Evolutionary conservation across 2,888 invertebrate genomes (phyloP), one percentile per base, ranked within the genome.

Genomic region (Oegoconia quadripuncta): DNA sequence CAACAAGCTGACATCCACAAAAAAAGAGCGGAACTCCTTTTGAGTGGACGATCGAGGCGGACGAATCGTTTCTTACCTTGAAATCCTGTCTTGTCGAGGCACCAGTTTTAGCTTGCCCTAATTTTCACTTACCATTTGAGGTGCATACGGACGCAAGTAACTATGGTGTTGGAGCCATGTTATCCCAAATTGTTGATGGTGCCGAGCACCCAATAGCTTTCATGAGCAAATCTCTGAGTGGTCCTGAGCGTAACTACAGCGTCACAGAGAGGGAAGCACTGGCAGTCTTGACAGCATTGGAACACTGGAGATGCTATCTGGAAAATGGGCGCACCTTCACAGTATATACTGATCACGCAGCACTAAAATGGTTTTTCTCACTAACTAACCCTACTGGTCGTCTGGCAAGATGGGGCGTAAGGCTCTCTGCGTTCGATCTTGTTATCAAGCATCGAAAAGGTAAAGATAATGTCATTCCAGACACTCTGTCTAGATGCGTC

Each of bases 231-330:
- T 38, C 40, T 3, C 14, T 44, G 1, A 12, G 35, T 7, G 16
- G 2, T 1, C 2, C 30, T 1, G 55, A 61, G 28, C 14, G 20
- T 3, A 59, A 58, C n/a, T 62, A 58, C 16, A 51, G 53, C 13
- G 33, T 42, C 0, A 60, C 64, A 0, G 64, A 64, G 34, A 28
- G 59, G 0, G 60, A 63, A 30, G 29, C 56, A 0, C 20, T 62
- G 0, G 59, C 59, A 2, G 59, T 61, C 0, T 14, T 64, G 1
- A 15, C 17, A 0, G 64, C 59, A 2, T 11, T 61, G 0, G 60
- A 62, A 30, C 52, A 60, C 2, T 63, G 55, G 56, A 41, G 55
- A 0, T 55, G 54, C 32, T 58, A 57, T 36, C 4, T 58, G 0
- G 58, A 57, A 7, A 58, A 50, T 9, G 55, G 54, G 0, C 25